A percentile compares a stretch with the other conserved stretches of the same genome.
Evolutionary conservation across 2,888 invertebrate genomes (phyloP).

Genomic region (Bellardia pandia): DNA sequence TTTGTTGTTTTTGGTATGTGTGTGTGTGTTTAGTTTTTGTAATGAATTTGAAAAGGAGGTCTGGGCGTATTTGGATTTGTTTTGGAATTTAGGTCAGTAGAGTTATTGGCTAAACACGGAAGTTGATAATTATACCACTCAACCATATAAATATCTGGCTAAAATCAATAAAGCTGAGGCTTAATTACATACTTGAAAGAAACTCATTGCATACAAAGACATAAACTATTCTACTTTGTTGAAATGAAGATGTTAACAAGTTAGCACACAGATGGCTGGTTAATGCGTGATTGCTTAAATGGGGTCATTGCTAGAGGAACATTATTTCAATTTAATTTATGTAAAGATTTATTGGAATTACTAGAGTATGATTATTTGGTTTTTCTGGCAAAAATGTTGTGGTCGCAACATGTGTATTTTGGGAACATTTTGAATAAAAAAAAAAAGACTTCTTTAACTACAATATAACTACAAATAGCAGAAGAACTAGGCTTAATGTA

Average conservation of each 20-base stretch:
- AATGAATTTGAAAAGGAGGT: slow-evolving; percentile 49
- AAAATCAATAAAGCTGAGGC: slow-evolving; percentile 70
- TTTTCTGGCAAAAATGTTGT: no score
- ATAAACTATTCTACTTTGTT: slow-evolving; percentile 43
- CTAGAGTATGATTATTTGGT: no score
- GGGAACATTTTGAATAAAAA: no score
- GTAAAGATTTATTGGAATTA: no score
- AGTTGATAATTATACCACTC: slow-evolving; percentile 72
- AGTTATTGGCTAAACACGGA: slow-evolving; percentile 71
- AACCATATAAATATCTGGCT: slow-evolving; percentile 62
- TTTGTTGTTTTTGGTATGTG: neutral
- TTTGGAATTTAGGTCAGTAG: slow-evolving; percentile 68
- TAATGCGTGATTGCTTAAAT: slow-evolving; percentile 45
- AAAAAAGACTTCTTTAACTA: no score
- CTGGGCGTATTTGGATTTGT: slow-evolving; percentile 59
- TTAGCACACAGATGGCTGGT: slow-evolving; percentile 48
- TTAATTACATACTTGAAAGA: slow-evolving; percentile 63
- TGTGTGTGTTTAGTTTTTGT: neutral
- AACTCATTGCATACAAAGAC: neutral
- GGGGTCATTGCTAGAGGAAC: neutral
- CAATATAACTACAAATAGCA: no score
- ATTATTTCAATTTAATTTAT: neutral
- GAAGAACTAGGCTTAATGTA: no score
- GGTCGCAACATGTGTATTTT: no score
- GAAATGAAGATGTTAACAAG: slow-evolving; percentile 49